Evolutionary conservation across 2,888 invertebrate species (phyloP), one percentile per base, ranked within the genome.

Genomic region (Hecatera dysodea): DNA sequence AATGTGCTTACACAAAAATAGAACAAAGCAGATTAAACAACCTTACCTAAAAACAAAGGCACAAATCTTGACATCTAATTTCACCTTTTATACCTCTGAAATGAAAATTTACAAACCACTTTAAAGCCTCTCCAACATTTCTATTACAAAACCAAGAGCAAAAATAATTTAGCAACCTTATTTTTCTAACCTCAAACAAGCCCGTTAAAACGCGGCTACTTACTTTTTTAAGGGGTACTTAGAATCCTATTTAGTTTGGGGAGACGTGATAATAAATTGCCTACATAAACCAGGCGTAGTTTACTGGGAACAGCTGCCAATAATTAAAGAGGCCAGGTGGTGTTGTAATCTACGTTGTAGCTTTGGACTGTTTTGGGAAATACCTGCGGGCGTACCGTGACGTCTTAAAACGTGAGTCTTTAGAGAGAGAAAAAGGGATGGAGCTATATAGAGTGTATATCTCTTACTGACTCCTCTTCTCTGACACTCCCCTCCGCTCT

Each of bases 301-400:
- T 65, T 48, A 46, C 44, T 44, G 22, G 27, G 53, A 63, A 55
- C 73, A 70, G 74, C 57, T 62, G 68, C 68, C 57, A 60, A 77
- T 74, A 71, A 77, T 77, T 77, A 73, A 67, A 64, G 36, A 48
- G 24, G 22, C 61, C 78, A 67, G 78, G 67, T 65, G 67, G 52
- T 42, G 39, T 36, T 33, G 42, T 52, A 42, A 62, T 77, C 50
- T 63, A 46, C 72, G 44, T 67, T 55, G 27, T 56, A 52, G 22
- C 42, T 22, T 53, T 1, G 27, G 12, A 27, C 33, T 64, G 22
- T 59, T 64, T 39, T 24, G 19, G 17, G 19, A 46, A 56, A 29
- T 24, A 17, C n/a, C 15, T 1, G 9, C n/a, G n/a, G n/a, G n/a
- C n/a, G n/a, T n/a, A n/a, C n/a, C n/a, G n/a, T n/a, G n/a, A n/a